Evolutionary conservation across 2,888 invertebrate genomes (phyloP).

Genomic region (Campoletis raptor): DNA sequence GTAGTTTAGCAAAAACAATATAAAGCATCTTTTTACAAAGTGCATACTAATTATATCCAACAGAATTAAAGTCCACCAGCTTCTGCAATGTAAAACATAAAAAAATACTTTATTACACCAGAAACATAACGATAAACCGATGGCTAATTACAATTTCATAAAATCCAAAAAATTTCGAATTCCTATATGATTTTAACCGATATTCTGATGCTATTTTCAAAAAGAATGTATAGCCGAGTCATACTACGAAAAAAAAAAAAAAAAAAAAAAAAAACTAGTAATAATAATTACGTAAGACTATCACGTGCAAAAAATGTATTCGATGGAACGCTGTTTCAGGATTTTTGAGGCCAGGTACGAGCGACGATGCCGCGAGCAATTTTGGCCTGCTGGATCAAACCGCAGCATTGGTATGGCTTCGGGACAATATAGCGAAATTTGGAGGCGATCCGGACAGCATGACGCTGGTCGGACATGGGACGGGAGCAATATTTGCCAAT

Average conservation of each 20-base stretch:
- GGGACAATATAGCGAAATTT: constrained; percentile 95
- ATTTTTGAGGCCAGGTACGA: constrained; percentile 91
- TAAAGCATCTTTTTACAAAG: constrained; percentile 19
- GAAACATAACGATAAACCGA: not conserved
- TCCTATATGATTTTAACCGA: not conserved
- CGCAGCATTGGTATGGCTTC: constrained; percentile 97
- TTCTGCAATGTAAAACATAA: not conserved
- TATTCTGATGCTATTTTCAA: not conserved
- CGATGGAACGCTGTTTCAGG: constrained; percentile 86
- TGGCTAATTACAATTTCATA: not conserved
- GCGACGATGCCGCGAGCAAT: constrained; percentile 92
- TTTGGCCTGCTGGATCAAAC: constrained; percentile 97
- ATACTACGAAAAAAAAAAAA: not conserved
- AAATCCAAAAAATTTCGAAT: not conserved
- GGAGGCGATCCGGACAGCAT: constrained; percentile 95
- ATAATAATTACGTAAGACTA: not conserved
- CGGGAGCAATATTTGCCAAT: constrained; percentile 97
- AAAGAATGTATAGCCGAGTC: not conserved
- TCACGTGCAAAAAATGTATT: constrained; percentile 4
- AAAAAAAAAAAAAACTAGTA: not conserved
- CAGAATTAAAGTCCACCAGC: not conserved
- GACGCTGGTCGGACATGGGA: constrained; percentile 97
- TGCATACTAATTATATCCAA: not conserved
- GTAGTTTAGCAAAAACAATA: constrained; percentile 8
- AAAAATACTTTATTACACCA: not conserved